Evolutionary conservation across 1,140 invertebrate species (phyloP).

Genomic region (Condylostylus longicornis): DNA sequence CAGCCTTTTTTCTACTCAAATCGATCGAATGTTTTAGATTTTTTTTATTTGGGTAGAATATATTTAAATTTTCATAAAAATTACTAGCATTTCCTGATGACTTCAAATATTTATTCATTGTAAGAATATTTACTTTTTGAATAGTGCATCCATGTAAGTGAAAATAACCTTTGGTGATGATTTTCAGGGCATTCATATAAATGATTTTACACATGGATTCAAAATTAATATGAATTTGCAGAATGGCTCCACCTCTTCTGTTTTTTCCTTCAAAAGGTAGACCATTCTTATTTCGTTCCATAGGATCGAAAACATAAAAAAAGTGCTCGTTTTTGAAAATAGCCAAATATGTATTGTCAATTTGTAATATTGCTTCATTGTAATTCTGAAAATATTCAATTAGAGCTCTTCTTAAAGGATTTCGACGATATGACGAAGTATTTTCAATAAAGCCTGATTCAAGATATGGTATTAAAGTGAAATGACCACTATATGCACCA

Average conservation of each 20-base stretch:
- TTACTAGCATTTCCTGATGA: no score
- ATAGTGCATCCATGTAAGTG: slow-evolving; percentile 28
- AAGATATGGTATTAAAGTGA: slow-evolving; percentile 22
- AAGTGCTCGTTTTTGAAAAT: slow-evolving; percentile 34
- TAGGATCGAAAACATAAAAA: slow-evolving; percentile 36
- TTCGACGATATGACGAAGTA: slow-evolving; percentile 21
- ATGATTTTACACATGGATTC: slow-evolving; percentile 22
- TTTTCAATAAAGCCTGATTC: slow-evolving; percentile 24
- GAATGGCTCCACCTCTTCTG: slow-evolving; percentile 19
- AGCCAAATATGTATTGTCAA: slow-evolving; percentile 28
- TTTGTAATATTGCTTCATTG: slow-evolving; percentile 30
- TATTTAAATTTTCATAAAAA: no score
- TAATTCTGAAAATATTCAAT: slow-evolving; percentile 29
- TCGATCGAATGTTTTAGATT: no score
- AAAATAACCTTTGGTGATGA: slow-evolving; percentile 28
- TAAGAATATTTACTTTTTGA: no score
- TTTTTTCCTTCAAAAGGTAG: slow-evolving; percentile 25
- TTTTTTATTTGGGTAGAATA: no score
- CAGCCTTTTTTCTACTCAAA: no score
- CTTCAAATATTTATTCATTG: no score
- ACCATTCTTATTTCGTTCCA: slow-evolving; percentile 18
- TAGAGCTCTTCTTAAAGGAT: slow-evolving; percentile 24
- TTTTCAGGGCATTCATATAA: slow-evolving; percentile 21
- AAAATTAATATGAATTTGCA: slow-evolving; percentile 25
- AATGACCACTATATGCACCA: slow-evolving; percentile 23